Evolutionary conservation across 2,888 invertebrate species (phyloP).

Genomic region (Hartigia nigra): DNA sequence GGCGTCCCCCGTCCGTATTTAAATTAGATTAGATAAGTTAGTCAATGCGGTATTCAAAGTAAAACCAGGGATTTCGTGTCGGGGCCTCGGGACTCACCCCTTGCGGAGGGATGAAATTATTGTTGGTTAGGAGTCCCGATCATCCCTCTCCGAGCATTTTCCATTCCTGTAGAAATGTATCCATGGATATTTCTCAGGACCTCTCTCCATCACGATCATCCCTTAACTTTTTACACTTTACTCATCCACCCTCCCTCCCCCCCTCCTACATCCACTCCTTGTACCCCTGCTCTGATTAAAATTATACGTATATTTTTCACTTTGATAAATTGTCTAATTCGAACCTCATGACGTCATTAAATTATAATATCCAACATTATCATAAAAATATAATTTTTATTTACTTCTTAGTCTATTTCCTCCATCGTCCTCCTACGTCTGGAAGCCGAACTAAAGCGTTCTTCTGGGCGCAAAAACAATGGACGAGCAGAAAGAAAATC

Average conservation of each 20-base stretch:
- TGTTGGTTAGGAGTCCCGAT: constrained; percentile 20
- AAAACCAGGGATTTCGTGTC: constrained; percentile 58
- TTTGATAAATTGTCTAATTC: neutral
- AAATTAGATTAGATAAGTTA: constrained; percentile 66
- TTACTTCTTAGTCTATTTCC: neutral
- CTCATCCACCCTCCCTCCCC: constrained; percentile 14
- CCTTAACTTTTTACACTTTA: constrained; percentile 11
- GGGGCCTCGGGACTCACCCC: constrained; percentile 26
- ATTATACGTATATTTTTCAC: constrained; percentile 3
- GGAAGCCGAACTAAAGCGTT: neutral
- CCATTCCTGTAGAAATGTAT: neutral
- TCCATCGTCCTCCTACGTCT: neutral
- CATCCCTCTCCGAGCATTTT: neutral
- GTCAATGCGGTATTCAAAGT: constrained; percentile 62
- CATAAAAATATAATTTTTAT: neutral
- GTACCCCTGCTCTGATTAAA: constrained; percentile 15
- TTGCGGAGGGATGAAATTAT: constrained; percentile 34
- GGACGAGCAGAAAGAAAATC: constrained; percentile 1
- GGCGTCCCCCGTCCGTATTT: constrained; percentile 50
- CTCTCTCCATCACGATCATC: constrained; percentile 18
- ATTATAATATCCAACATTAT: neutral
- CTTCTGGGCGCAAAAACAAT: neutral
- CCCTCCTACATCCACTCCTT: constrained; percentile 15
- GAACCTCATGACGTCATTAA: neutral
- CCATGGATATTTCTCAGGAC: constrained; percentile 9